phyloP scores from a whole-genome alignment of 1,140 invertebrate genomes.

The Psix sp. region DNA sequence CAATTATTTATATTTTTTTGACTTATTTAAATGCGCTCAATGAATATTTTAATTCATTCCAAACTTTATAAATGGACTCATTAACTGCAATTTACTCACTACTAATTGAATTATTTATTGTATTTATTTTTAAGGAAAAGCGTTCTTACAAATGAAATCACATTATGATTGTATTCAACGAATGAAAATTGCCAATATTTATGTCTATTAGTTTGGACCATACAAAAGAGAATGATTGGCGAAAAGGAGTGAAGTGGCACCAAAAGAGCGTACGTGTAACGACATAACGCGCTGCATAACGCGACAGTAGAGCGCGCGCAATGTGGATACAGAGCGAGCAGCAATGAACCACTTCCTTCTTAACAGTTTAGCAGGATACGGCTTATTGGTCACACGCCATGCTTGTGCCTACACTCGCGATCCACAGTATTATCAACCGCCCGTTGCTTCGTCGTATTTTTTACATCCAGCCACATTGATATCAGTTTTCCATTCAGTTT shows the following conservation, averaged over 20 bases:
- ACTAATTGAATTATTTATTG: too few species aligned
- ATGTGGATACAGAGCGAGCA: conserved; percentile 58
- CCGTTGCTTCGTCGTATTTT: conserved; percentile 59
- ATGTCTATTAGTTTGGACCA: too few species aligned
- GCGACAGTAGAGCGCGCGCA: conserved; percentile 43
- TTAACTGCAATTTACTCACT: too few species aligned
- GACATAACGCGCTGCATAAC: conserved; percentile 49
- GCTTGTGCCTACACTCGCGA: conserved; percentile 57
- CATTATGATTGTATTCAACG: too few species aligned
- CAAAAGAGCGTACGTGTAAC: conserved; percentile 42
- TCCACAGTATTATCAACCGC: conserved; percentile 66
- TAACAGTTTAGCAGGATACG: conserved; percentile 79
- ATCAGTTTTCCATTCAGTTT: background rate
- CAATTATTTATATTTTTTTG: too few species aligned
- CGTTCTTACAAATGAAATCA: too few species aligned
- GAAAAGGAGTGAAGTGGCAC: conserved; percentile 11
- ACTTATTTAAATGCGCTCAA: too few species aligned
- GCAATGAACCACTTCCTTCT: conserved; percentile 79
- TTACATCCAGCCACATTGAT: conserved; percentile 52
- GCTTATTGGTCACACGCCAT: conserved; percentile 73
- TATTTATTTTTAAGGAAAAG: too few species aligned
- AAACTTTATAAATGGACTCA: too few species aligned
- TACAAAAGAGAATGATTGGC: background rate
- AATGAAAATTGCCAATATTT: too few species aligned
- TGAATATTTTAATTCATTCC: too few species aligned